Percentiles rank a stretch among this genome's conserved stretches.
Conservation (phyloP, 2,888 invertebrate genomes). For the Autographa pulchrina region DNA sequence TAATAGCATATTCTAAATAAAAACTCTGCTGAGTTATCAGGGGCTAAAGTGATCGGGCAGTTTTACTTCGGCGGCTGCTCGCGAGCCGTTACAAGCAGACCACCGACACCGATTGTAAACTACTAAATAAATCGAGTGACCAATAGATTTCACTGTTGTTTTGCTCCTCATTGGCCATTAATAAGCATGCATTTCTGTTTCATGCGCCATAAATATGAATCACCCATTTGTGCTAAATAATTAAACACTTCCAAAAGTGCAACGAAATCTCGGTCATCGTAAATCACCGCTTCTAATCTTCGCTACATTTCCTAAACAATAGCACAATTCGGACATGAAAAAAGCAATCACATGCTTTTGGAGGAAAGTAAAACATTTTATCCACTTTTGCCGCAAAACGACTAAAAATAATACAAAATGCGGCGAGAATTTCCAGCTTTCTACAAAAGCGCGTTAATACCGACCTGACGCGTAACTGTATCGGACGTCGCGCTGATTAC, state of each 20-base stretch:
- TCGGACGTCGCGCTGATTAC: slow-evolving; percentile 70
- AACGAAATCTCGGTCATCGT: slow-evolving; percentile 44
- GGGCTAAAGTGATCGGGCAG: slow-evolving; percentile 40
- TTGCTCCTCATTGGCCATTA: slow-evolving; percentile 2
- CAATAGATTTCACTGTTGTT: slow-evolving; percentile 22
- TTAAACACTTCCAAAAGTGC: slow-evolving; percentile 21
- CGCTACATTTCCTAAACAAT: slow-evolving; percentile 48
- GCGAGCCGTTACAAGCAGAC: slow-evolving; percentile 33
- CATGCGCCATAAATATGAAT: slow-evolving; percentile 30
- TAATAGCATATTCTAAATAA: slow-evolving; percentile 51
- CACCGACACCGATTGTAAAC: slow-evolving; percentile 23
- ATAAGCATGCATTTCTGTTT: slow-evolving; percentile 19
- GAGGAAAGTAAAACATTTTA: slow-evolving; percentile 48
- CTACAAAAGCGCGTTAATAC: slow-evolving; percentile 64
- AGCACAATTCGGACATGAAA: slow-evolving; percentile 46
- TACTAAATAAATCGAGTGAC: slow-evolving; percentile 13
- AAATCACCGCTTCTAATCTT: slow-evolving; percentile 53
- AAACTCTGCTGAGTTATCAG: slow-evolving; percentile 47
- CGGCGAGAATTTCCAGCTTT: slow-evolving; percentile 49
- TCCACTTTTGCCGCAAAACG: slow-evolving; percentile 51
- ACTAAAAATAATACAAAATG: slow-evolving; percentile 52
- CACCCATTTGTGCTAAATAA: slow-evolving; percentile 38
- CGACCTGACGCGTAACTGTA: slow-evolving; percentile 71
- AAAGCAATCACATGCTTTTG: slow-evolving; percentile 56
- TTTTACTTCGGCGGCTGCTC: slow-evolving; percentile 28